Percentiles rank a stretch among this genome's conserved stretches.
phyloP scores from a whole-genome alignment of 1,140 invertebrate species.

The Aphelinus atriplicis region DNA sequence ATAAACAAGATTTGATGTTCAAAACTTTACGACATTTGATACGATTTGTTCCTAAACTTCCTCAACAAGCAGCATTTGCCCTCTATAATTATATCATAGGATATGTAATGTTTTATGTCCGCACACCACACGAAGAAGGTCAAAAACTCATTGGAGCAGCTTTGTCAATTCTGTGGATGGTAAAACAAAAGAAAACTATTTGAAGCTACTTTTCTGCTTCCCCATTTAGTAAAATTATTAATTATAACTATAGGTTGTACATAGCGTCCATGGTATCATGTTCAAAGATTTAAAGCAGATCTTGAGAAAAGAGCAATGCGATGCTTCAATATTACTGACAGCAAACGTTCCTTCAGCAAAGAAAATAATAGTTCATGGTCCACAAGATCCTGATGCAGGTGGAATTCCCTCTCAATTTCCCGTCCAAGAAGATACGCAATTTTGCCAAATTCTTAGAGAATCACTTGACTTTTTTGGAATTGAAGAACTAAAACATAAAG shows the following conservation, averaged over 20 bases:
- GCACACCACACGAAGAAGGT: slow-evolving; percentile 92
- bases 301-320: slow-evolving; percentile 97
- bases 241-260: slow-evolving; percentile 77
- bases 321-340: slow-evolving; percentile 95
- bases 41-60: slow-evolving; percentile 90
- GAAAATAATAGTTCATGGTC: slow-evolving; percentile 98
- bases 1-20: slow-evolving; percentile 96
- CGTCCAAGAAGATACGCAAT: slow-evolving; percentile 98
- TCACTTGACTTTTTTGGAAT: slow-evolving; percentile 98
- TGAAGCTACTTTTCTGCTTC: no score
- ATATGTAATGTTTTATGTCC: slow-evolving; percentile 99
- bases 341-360: slow-evolving; percentile 99
- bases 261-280: slow-evolving; percentile 98
- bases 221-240: no score
- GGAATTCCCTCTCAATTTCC: slow-evolving; percentile 98
- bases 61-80: slow-evolving; percentile 98
- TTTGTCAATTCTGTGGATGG: slow-evolving; percentile 96
- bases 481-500: slow-evolving; percentile 86
- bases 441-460: slow-evolving; percentile 94
- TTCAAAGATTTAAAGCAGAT: slow-evolving; percentile 99
- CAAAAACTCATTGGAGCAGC: slow-evolving; percentile 94
- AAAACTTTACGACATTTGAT: slow-evolving; percentile 93
- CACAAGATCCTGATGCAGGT: slow-evolving; percentile 86
- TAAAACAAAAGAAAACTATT: slow-evolving; percentile 55
- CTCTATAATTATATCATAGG: slow-evolving; percentile 99